These are phyloP conservation scores for Thoracochromis brauschi DNA, from an alignment of 2,113 vertebrate genomes.

Conservation along the genomic window DNA sequence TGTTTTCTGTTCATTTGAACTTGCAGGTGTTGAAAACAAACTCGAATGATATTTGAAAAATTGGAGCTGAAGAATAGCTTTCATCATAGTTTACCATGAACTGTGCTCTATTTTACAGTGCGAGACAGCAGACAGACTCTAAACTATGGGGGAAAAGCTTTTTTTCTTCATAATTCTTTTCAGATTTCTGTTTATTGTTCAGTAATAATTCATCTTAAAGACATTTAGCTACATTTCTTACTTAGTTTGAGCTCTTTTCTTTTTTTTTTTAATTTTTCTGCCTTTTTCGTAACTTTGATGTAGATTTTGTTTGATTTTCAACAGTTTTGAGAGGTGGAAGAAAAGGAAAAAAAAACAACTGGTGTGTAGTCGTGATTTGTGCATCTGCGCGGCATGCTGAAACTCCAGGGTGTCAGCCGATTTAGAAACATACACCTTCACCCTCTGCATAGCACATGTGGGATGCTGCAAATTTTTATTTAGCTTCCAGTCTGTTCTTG, in stretches of 20 bases:
- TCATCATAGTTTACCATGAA: background rate
- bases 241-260: background rate
- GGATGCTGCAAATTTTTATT: slow-evolving; percentile 50
- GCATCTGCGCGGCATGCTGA: background rate
- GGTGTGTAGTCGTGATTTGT: background rate
- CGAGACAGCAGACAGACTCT: background rate
- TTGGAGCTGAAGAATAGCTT: background rate
- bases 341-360: accelerated
- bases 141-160: accelerated
- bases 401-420: background rate
- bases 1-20: background rate
- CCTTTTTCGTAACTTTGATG: accelerated
- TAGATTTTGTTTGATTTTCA: background rate
- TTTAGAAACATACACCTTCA: slow-evolving; percentile 31
- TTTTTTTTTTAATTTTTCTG: too few species aligned
- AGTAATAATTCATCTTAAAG: background rate
- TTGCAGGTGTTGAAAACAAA: background rate
- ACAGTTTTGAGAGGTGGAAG: background rate
- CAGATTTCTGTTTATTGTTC: background rate
- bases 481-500: slow-evolving; percentile 43
- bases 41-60: background rate
- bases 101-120: background rate
- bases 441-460: slow-evolving; percentile 43
- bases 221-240: background rate
- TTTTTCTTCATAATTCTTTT: background rate